phyloP scores from a whole-genome alignment of 2,888 invertebrate genomes.

The Chalcis sispes region DNA sequence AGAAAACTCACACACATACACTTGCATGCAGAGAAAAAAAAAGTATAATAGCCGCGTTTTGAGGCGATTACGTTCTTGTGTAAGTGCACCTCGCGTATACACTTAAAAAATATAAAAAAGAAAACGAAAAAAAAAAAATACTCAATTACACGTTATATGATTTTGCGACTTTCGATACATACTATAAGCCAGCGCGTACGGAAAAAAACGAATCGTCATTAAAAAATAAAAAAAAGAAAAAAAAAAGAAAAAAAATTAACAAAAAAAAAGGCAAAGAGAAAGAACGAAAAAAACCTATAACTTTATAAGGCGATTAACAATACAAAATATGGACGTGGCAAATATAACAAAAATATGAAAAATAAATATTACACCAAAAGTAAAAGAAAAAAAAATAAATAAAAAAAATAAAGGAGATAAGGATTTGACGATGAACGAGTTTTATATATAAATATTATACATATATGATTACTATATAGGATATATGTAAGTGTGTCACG shows the following conservation, averaged over 20 bases:
- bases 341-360: slow-evolving; percentile 3
- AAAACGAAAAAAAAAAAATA: slow-evolving; percentile 1
- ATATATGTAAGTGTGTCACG: slow-evolving; percentile 63
- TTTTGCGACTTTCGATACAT: slow-evolving; percentile 44
- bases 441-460: slow-evolving; percentile 59
- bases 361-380: slow-evolving; percentile 44
- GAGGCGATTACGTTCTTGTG: slow-evolving; percentile 37
- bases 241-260: neutral
- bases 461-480: slow-evolving; percentile 34
- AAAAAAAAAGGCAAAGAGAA: neutral
- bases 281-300: slow-evolving; percentile 42
- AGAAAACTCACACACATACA: too few relatives aligned
- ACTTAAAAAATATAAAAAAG: slow-evolving; percentile 31
- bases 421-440: slow-evolving; percentile 68
- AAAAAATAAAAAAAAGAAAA: neutral
- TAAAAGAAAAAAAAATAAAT: slow-evolving; percentile 24
- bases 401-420: slow-evolving; percentile 51
- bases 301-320: too few relatives aligned
- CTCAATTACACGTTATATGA: slow-evolving; percentile 33
- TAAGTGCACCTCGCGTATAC: slow-evolving; percentile 63
- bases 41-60: slow-evolving; percentile 9
- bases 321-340: slow-evolving; percentile 16
- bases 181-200: slow-evolving; percentile 22
- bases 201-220: slow-evolving; percentile 1
- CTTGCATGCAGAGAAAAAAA: too few relatives aligned